phyloP scores from a whole-genome alignment of 2,888 invertebrate genomes.

The Lottia gigantea region DNA sequence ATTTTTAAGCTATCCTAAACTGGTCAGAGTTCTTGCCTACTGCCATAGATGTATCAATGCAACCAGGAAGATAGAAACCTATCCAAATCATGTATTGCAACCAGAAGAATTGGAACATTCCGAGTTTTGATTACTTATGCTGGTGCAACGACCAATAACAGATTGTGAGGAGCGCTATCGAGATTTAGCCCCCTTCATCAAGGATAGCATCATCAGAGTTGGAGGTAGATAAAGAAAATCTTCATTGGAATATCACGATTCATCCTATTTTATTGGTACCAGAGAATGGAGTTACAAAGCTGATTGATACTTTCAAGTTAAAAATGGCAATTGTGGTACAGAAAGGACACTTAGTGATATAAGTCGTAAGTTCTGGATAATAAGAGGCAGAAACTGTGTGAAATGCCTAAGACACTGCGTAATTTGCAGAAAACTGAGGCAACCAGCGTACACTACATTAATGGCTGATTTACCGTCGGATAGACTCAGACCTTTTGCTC shows the following conservation, averaged over 20 bases:
- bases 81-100: no score
- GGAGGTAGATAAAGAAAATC: constrained; percentile 18
- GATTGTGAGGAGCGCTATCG: not conserved
- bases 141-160: not conserved
- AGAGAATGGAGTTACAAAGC: not conserved
- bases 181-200: constrained; percentile 9
- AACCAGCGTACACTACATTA: constrained; percentile 8
- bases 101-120: no score
- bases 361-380: constrained; percentile 10
- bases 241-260: not conserved
- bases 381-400: constrained; percentile 13
- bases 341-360: constrained; percentile 14
- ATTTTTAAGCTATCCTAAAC: constrained; percentile 12
- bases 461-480: constrained; percentile 6
- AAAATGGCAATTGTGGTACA: constrained; percentile 10
- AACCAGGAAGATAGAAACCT: not conserved
- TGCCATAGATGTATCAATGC: not conserved
- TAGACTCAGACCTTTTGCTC: not conserved
- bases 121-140: constrained; percentile 2
- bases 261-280: constrained; percentile 13
- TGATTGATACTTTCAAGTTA: constrained; percentile 13
- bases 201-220: constrained; percentile 8
- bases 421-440: constrained; percentile 6
- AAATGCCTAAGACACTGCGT: constrained; percentile 1
- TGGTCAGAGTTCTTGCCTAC: constrained; percentile 14